Evolutionary conservation across 2,113 vertebrate species (phyloP).

Genomic region (Syrrhaptes paradoxus): DNA sequence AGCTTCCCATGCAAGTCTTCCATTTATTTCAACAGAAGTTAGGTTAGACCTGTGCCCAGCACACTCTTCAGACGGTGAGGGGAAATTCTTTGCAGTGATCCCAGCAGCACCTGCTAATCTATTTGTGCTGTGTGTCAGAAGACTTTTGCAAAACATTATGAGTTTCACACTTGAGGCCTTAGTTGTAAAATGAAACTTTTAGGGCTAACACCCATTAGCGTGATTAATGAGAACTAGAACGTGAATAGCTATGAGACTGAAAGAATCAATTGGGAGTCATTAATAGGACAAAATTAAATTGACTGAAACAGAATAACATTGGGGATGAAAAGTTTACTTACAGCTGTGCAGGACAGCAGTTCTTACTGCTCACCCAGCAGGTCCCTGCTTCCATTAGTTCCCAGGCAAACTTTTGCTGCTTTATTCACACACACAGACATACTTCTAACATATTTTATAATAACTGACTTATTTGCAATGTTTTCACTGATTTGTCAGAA

Average conservation of each 20-base stretch:
- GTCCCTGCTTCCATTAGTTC: neutral
- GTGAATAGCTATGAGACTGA: neutral
- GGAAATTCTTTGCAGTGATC: neutral
- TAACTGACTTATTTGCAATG: neutral
- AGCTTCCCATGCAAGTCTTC: neutral
- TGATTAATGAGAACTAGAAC: slow-evolving; percentile 46
- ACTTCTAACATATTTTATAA: neutral
- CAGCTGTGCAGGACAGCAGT: neutral
- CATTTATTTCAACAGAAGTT: neutral
- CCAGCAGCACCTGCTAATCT: neutral
- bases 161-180: neutral
- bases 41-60: neutral
- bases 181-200: slow-evolving; percentile 12
- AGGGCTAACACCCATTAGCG: slow-evolving; percentile 8
- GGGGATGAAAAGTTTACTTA: slow-evolving; percentile 39
- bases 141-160: neutral
- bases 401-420: neutral
- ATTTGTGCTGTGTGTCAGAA: neutral
- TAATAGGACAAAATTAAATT: slow-evolving; percentile 46
- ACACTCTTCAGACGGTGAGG: neutral
- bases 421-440: neutral
- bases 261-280: neutral
- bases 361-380: neutral
- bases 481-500: neutral
- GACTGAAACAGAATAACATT: slow-evolving; percentile 9